A percentile compares a stretch with the other conserved stretches of the same genome.
These are phyloP conservation scores for Agriotes lineatus DNA, from an alignment of 2,888 invertebrate genomes.

Conservation along the genomic window DNA sequence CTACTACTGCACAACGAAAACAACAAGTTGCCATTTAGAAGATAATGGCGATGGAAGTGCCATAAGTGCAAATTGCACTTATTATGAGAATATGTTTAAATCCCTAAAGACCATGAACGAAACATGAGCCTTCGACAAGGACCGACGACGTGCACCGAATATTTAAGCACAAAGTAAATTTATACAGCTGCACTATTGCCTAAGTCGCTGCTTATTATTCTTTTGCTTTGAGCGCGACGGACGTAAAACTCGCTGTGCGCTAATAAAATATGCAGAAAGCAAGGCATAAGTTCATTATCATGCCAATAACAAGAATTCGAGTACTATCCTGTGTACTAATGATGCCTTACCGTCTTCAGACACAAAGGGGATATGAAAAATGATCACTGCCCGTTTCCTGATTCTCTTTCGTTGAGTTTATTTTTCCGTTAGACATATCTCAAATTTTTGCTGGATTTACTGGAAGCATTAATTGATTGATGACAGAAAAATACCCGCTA, in stretches of 20 bases:
- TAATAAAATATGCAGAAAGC: slow-evolving; percentile 1
- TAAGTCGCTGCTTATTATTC: not conserved
- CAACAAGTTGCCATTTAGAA: not conserved
- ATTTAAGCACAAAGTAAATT: not conserved
- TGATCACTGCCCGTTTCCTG: slow-evolving; percentile 25
- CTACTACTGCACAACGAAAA: too few relatives aligned
- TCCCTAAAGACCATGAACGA: slow-evolving; percentile 8
- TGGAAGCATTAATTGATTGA: slow-evolving; percentile 34
- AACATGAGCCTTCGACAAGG: slow-evolving; percentile 18
- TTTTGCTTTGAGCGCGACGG: not conserved
- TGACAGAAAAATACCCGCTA: slow-evolving; percentile 21
- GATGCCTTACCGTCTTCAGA: slow-evolving; percentile 17
- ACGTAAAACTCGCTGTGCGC: not conserved
- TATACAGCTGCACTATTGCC: not conserved
- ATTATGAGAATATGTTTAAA: slow-evolving; percentile 16
- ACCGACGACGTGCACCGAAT: slow-evolving; percentile 8
- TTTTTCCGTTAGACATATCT: slow-evolving; percentile 29
- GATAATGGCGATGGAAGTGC: not conserved
- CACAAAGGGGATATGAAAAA: slow-evolving; percentile 28
- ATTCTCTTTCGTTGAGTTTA: slow-evolving; percentile 29
- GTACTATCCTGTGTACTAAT: slow-evolving; percentile 12
- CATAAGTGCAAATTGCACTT: not conserved
- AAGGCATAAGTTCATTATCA: slow-evolving; percentile 15
- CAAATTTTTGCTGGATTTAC: slow-evolving; percentile 23
- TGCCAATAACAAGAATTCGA: slow-evolving; percentile 6